Percentiles rank a stretch among this genome's conserved stretches.
Evolutionary conservation across 30 jellyfish, hydroid and myxozoan genomes (phyloP).

Genomic region (Chrysaora quinquecirrha): DNA sequence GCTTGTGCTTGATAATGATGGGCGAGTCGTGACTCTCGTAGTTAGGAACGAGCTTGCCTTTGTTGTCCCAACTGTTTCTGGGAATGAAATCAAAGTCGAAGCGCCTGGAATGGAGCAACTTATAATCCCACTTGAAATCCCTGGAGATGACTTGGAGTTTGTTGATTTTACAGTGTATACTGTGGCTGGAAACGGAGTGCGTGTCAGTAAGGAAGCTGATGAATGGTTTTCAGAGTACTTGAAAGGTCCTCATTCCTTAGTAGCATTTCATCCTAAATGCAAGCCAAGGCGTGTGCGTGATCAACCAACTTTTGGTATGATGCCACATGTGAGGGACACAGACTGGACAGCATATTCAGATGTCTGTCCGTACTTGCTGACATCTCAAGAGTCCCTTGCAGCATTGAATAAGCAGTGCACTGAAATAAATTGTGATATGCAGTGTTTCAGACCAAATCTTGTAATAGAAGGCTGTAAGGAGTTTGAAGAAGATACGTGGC

Average conservation of each 20-base stretch:
- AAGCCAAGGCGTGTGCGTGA: constrained; percentile 31
- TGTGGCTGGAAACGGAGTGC: constrained; percentile 45
- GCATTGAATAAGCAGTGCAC: constrained; percentile 35
- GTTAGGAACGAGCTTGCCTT: constrained; percentile 38
- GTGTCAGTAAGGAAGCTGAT: too few relatives aligned
- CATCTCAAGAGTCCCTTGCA: constrained; percentile 49
- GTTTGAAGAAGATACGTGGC: constrained; percentile 58
- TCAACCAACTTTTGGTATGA: background rate
- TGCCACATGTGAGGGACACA: background rate
- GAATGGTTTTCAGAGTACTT: constrained; percentile 40
- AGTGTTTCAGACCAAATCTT: constrained; percentile 64
- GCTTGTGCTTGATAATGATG: constrained; percentile 47
- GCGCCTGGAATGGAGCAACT: constrained; percentile 58
- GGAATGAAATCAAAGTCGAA: constrained; percentile 11
- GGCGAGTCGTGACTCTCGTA: constrained; percentile 26
- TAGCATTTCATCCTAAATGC: constrained; percentile 12
- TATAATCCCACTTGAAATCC: background rate
- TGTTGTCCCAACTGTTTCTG: too few relatives aligned
- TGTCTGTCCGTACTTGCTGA: constrained; percentile 55
- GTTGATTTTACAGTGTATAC: constrained; percentile 29
- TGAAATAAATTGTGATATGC: constrained; percentile 24
- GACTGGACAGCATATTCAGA: constrained; percentile 57
- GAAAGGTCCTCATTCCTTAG: constrained; percentile 29
- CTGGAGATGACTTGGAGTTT: background rate
- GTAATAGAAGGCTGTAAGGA: constrained; percentile 55